These are phyloP conservation scores for Pionites leucogaster DNA, from an alignment of 2,113 vertebrate species.

Conservation along the genomic window DNA sequence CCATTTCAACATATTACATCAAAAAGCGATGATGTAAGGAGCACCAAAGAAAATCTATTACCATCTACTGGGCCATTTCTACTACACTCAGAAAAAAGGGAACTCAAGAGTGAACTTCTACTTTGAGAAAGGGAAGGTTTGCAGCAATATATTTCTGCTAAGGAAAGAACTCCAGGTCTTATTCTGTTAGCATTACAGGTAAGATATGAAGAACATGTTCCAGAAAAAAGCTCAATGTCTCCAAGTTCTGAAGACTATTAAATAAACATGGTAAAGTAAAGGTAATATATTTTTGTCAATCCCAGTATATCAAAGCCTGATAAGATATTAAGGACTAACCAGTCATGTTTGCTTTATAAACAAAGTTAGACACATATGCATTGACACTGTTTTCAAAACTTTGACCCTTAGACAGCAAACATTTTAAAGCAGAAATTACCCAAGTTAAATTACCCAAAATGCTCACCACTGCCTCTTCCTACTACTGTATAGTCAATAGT, in stretches of 20 bases:
- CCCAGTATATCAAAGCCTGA: background rate
- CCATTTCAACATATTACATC: background rate
- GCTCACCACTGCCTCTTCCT: background rate
- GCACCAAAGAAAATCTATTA: background rate
- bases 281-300: background rate
- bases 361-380: background rate
- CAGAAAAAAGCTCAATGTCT: background rate
- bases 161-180: background rate
- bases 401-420: background rate
- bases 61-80: background rate
- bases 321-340: background rate
- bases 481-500: background rate
- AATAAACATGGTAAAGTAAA: background rate
- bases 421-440: background rate
- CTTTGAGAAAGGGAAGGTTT: background rate
- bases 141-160: background rate
- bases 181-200: background rate
- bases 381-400: background rate
- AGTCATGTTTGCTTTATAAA: background rate
- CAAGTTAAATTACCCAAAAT: background rate
- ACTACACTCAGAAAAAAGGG: background rate
- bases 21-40: background rate
- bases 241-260: background rate
- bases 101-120: background rate
- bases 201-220: background rate